Percentiles rank a stretch among this genome's conserved stretches.
phyloP scores from a whole-genome alignment of 1,140 invertebrate genomes.

The Uloborus diversus region DNA sequence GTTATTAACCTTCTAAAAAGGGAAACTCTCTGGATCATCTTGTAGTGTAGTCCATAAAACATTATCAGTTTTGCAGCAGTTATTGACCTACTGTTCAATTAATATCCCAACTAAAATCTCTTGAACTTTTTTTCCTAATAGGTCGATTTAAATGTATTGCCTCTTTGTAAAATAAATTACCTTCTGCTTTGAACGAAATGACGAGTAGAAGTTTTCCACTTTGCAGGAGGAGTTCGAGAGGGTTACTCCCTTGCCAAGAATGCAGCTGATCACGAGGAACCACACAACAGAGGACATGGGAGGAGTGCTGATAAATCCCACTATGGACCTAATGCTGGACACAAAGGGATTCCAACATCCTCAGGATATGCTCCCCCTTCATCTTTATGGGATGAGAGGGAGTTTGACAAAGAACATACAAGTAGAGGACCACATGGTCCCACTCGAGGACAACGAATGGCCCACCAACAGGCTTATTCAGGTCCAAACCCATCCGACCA shows the following conservation, averaged over 20 bases:
- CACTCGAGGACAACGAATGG: conserved; percentile 31
- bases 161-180: no score
- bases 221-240: conserved; percentile 28
- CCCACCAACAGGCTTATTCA: conserved; percentile 24
- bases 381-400: conserved; percentile 27
- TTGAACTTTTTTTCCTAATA: neutral
- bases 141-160: neutral
- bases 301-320: conserved; percentile 28
- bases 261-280: neutral
- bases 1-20: no score
- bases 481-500: conserved; percentile 29
- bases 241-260: conserved; percentile 17
- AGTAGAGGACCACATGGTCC: conserved; percentile 38
- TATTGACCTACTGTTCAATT: neutral
- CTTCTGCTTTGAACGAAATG: no score
- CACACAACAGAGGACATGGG: neutral
- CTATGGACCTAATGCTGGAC: conserved; percentile 5
- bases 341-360: conserved; percentile 3
- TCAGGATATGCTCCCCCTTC: conserved; percentile 25
- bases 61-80: no score
- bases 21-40: no score
- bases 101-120: neutral
- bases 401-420: conserved; percentile 9
- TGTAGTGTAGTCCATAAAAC: no score
- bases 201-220: neutral